A percentile compares a stretch with the other conserved stretches of the same genome.
These are phyloP conservation scores for Neotoma lepida DNA, from an alignment of 2,113 vertebrate genomes.

Conservation along the genomic window DNA sequence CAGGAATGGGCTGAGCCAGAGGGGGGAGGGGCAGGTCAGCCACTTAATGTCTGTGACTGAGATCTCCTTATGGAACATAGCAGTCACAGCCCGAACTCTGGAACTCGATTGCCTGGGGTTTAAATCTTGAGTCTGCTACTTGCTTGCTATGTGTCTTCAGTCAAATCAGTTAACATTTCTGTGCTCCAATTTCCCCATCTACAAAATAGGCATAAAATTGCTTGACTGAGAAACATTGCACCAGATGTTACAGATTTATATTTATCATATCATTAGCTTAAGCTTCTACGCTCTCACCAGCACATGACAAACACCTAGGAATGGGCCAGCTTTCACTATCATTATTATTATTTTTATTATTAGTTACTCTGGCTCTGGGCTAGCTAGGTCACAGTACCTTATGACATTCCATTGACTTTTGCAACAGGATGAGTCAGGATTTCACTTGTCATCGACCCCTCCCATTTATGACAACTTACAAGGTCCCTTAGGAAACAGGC, in stretches of 20 bases:
- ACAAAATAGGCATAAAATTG: slow-evolving; percentile 10
- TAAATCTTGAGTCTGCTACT: neutral
- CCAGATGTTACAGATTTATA: neutral
- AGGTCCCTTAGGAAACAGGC: slow-evolving; percentile 63
- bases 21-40: neutral
- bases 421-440: slow-evolving; percentile 53
- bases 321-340: neutral
- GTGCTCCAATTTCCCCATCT: neutral
- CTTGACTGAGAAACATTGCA: neutral
- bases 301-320: neutral
- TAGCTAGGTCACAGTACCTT: neutral
- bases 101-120: neutral
- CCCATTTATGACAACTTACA: slow-evolving; percentile 65
- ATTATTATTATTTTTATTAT: neutral
- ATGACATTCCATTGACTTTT: slow-evolving; percentile 6
- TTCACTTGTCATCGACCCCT: slow-evolving; percentile 42
- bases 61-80: neutral
- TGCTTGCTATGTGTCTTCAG: neutral
- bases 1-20: neutral
- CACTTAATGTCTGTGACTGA: neutral
- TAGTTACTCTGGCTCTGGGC: slow-evolving; percentile 19
- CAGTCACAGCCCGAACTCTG: neutral
- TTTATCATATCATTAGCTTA: neutral
- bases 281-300: neutral
- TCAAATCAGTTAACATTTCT: neutral